phyloP scores from a whole-genome alignment of 35 echinoderm and acorn worm genomes.

The Lytechinus pictus region DNA sequence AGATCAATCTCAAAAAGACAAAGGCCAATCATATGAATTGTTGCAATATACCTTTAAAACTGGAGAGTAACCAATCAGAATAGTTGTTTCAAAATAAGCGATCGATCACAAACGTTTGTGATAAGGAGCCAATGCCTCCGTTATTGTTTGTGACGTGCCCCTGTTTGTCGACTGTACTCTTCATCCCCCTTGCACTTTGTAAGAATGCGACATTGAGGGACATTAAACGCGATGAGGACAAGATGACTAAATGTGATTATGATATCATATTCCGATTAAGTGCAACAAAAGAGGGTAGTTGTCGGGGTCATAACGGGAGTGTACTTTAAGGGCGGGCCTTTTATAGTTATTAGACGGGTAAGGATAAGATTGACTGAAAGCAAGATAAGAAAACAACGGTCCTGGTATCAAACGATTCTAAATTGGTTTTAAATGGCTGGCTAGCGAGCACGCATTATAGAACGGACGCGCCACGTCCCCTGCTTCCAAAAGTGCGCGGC shows the following conservation, averaged over 20 bases:
- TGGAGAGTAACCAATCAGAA: too few species aligned
- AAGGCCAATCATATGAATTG: too few species aligned
- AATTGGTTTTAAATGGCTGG: slow-evolving; percentile 43
- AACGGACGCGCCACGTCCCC: slow-evolving; percentile 20
- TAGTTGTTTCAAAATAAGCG: too few species aligned
- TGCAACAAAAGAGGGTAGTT: slow-evolving; percentile 31
- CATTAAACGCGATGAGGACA: not conserved
- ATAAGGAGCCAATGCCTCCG: not conserved
- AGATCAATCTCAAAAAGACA: too few species aligned
- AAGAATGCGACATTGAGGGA: not conserved
- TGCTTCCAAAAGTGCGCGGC: not conserved
- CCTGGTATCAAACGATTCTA: slow-evolving; percentile 25
- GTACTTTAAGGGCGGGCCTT: slow-evolving; percentile 38
- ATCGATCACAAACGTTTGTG: too few species aligned
- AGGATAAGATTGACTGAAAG: not conserved
- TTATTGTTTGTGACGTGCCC: slow-evolving; percentile 10
- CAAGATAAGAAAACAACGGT: not conserved
- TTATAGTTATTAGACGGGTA: slow-evolving; percentile 33
- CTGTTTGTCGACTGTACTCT: not conserved
- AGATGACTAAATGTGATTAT: slow-evolving; percentile 19
- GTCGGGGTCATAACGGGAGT: slow-evolving; percentile 28
- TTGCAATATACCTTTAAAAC: too few species aligned
- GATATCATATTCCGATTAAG: slow-evolving; percentile 43
- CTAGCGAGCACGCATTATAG: not conserved
- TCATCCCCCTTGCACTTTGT: not conserved